Percentiles rank a stretch among this genome's conserved stretches.
These are phyloP conservation scores for Gallinago paraguaiae DNA, from an alignment of 2,113 vertebrate genomes.

Conservation along the genomic window DNA sequence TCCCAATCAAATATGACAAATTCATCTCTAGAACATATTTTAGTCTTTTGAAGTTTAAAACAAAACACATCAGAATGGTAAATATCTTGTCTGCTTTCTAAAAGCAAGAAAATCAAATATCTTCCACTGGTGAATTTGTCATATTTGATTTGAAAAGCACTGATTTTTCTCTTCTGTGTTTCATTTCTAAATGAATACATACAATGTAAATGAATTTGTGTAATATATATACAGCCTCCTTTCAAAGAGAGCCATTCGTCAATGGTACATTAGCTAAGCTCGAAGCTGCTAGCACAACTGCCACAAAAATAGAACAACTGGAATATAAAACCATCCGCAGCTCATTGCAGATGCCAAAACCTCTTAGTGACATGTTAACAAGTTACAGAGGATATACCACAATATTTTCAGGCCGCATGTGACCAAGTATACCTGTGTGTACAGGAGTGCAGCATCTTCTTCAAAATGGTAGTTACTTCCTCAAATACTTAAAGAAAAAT, in stretches of 20 bases:
- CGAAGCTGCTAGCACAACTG: conserved; percentile 34
- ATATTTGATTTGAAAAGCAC: conserved; percentile 56
- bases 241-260: conserved; percentile 47
- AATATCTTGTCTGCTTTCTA: conserved; percentile 34
- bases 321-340: conserved; percentile 17
- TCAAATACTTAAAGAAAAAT: neutral
- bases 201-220: conserved; percentile 60
- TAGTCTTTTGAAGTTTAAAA: neutral
- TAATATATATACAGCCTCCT: conserved; percentile 41
- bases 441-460: neutral
- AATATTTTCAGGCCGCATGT: neutral
- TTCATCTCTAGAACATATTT: conserved; percentile 27
- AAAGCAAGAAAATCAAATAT: conserved; percentile 43
- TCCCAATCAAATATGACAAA: conserved; percentile 43
- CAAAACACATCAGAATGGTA: conserved; percentile 24
- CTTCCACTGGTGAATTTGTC: conserved; percentile 46
- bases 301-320: conserved; percentile 52
- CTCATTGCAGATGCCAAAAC: neutral
- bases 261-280: conserved; percentile 44
- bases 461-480: neutral
- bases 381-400: neutral
- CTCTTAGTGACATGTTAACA: neutral
- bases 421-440: neutral
- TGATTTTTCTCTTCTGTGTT: conserved; percentile 52
- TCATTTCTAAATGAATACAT: conserved; percentile 58